A percentile compares a stretch with the other conserved stretches of the same genome.
Conservation (phyloP, 2,113 vertebrate genomes). For the Oncorhynchus masou region DNA sequence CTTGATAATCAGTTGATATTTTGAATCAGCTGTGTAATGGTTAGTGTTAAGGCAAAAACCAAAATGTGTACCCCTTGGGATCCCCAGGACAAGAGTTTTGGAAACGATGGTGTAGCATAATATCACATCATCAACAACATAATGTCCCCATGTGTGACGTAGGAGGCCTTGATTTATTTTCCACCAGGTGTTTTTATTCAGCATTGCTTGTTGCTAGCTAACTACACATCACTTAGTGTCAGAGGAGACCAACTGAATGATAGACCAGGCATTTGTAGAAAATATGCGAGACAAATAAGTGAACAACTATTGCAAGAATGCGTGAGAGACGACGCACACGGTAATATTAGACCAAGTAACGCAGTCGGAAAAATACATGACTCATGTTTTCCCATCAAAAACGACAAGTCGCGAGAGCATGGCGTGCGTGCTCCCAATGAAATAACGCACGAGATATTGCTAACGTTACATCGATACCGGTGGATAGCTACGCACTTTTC, state of each 20-base stretch:
- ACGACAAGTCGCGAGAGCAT: not conserved
- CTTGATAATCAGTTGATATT: no score
- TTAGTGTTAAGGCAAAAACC: no score
- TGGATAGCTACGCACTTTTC: not conserved
- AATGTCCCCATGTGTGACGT: slow-evolving; percentile 33
- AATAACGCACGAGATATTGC: not conserved
- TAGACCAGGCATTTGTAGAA: slow-evolving; percentile 12
- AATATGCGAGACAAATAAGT: not conserved
- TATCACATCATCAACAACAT: slow-evolving; percentile 61
- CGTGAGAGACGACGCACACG: not conserved
- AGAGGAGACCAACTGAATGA: slow-evolving; percentile 27
- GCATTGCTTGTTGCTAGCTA: not conserved
- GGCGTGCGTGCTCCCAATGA: not conserved
- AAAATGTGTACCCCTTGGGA: no score
- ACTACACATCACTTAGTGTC: slow-evolving; percentile 12
- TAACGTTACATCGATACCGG: not conserved
- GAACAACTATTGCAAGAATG: not conserved
- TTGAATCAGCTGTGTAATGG: no score
- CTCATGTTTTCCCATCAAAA: slow-evolving; percentile 3
- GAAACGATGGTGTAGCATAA: slow-evolving; percentile 10
- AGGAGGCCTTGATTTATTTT: slow-evolving; percentile 58
- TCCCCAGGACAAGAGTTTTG: no score
- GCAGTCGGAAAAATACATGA: not conserved
- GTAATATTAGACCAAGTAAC: not conserved
- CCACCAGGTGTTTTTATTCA: slow-evolving; percentile 30